phyloP scores from a whole-genome alignment of 2,797 vertebrate species.

The Lepilemur ruficaudatus region DNA sequence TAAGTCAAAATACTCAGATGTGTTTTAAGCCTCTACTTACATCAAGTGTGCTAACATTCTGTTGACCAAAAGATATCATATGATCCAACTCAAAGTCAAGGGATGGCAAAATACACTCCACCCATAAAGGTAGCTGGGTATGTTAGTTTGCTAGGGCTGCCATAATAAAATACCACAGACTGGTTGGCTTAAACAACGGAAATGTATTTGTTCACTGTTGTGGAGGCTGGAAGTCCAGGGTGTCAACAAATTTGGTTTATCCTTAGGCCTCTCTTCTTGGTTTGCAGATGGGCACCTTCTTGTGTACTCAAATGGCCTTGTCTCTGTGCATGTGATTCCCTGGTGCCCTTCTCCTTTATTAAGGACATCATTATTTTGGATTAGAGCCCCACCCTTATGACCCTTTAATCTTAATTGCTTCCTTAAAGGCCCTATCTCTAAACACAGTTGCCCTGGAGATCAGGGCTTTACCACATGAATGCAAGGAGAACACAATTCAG shows the following conservation, averaged over 20 bases:
- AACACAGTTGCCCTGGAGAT: background rate
- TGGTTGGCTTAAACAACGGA: background rate
- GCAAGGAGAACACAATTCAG: background rate
- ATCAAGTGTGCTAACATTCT: background rate
- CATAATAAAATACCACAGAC: background rate
- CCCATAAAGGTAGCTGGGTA: background rate
- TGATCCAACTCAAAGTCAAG: background rate
- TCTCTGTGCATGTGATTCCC: background rate
- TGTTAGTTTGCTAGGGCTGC: background rate
- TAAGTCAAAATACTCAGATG: background rate
- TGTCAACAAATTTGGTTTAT: background rate
- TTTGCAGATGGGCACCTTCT: background rate
- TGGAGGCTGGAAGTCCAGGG: background rate
- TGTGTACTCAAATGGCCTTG: background rate
- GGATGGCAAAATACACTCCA: background rate
- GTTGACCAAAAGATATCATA: background rate
- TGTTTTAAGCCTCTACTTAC: background rate
- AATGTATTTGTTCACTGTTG: background rate
- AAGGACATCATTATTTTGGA: background rate
- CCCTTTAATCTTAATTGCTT: background rate
- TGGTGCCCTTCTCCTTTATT: background rate
- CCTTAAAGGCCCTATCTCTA: background rate
- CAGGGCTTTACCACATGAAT: background rate
- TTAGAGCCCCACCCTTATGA: background rate
- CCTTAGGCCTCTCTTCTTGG: background rate